These are phyloP conservation scores for Drosophila meridiana DNA, from an alignment of 2,888 invertebrate genomes.

Conservation along the genomic window DNA sequence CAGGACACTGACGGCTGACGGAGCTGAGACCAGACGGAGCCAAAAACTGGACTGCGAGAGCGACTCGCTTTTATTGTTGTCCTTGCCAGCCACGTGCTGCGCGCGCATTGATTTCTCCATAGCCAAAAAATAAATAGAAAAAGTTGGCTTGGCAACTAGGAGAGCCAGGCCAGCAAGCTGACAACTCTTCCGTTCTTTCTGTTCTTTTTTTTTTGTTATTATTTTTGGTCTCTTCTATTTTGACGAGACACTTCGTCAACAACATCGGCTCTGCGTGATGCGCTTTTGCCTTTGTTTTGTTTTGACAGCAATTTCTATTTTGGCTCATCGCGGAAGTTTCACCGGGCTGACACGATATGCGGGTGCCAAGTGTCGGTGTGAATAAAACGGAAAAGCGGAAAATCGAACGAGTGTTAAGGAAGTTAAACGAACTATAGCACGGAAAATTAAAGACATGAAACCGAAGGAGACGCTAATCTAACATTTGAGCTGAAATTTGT, in stretches of 20 bases:
- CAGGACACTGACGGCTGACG: constrained; percentile 48
- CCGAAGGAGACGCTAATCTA: constrained; percentile 19
- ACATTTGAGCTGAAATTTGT: not conserved
- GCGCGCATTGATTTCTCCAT: constrained; percentile 82
- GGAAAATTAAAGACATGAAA: constrained; percentile 38
- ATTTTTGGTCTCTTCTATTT: constrained; percentile 33
- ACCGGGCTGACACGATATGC: constrained; percentile 32
- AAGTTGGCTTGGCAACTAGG: constrained; percentile 43
- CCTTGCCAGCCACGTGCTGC: constrained; percentile 84
- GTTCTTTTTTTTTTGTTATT: constrained; percentile 9
- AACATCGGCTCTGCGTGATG: constrained; percentile 48
- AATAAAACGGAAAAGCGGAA: constrained; percentile 20
- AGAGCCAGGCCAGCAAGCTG: constrained; percentile 28
- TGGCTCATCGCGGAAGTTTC: constrained; percentile 54
- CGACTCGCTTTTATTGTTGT: constrained; percentile 39
- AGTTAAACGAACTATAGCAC: constrained; percentile 30
- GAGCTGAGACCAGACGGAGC: constrained; percentile 55
- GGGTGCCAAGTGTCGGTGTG: constrained; percentile 13
- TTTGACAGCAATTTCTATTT: constrained; percentile 57
- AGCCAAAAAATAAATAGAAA: constrained; percentile 4
- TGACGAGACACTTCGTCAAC: constrained; percentile 64
- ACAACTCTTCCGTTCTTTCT: constrained; percentile 6
- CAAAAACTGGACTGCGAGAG: constrained; percentile 32
- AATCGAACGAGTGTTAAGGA: constrained; percentile 24
- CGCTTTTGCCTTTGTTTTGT: constrained; percentile 28